These are phyloP conservation scores for Troilus luridus DNA, from an alignment of 2,888 invertebrate genomes.

Conservation along the genomic window DNA sequence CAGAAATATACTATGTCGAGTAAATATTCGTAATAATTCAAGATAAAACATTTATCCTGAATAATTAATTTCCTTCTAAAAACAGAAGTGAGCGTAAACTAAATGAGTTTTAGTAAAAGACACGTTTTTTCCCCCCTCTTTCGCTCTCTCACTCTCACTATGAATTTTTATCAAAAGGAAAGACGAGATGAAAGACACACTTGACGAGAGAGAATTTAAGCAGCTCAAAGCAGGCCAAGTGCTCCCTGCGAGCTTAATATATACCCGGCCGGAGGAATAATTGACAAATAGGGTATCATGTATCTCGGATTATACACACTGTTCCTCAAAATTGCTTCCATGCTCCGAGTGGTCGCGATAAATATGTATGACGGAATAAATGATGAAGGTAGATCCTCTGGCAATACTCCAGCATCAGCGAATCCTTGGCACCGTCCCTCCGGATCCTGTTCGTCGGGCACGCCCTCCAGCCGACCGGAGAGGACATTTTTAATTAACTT, in stretches of 20 bases:
- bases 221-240: neutral
- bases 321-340: neutral
- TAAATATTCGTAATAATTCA: neutral
- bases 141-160: neutral
- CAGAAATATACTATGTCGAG: neutral
- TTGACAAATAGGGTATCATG: constrained; percentile 15
- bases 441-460: neutral
- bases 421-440: neutral
- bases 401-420: neutral
- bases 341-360: neutral
- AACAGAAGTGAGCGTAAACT: neutral
- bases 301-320: constrained; percentile 32
- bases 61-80: neutral
- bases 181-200: neutral
- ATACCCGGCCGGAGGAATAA: neutral
- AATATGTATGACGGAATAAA: constrained; percentile 35
- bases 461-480: neutral
- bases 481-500: constrained; percentile 13
- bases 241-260: neutral
- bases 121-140: neutral
- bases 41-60: neutral
- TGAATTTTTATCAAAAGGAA: neutral
- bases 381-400: neutral
- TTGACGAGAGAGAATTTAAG: neutral
- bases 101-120: neutral